A percentile compares a stretch with the other conserved stretches of the same genome.
These are phyloP conservation scores for Tenthredo notha DNA, from an alignment of 2,888 invertebrate species.

Conservation along the genomic window DNA sequence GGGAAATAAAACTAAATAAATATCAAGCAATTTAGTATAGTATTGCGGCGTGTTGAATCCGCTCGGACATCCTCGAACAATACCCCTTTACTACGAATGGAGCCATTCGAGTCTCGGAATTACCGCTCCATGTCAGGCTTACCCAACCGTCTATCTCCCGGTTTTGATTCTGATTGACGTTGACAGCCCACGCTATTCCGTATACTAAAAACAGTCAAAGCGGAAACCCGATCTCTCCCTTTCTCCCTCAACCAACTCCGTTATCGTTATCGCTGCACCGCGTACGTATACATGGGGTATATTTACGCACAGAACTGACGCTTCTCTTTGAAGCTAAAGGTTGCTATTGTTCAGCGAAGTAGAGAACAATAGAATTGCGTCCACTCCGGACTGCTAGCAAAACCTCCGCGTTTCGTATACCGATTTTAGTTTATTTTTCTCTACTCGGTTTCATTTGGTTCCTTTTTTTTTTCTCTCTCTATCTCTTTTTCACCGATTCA, in stretches of 20 bases:
- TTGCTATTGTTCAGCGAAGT: conserved; percentile 16
- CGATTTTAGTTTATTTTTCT: neutral
- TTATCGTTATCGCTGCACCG: conserved; percentile 40
- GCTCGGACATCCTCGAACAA: conserved; percentile 51
- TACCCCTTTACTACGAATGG: conserved; percentile 53
- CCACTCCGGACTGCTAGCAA: neutral
- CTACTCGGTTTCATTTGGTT: conserved; percentile 31
- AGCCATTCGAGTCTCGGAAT: conserved; percentile 66
- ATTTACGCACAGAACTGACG: neutral
- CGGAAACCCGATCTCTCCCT: conserved; percentile 17
- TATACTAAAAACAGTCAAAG: conserved; percentile 75
- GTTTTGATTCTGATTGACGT: conserved; percentile 70
- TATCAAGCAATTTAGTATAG: conserved; percentile 22
- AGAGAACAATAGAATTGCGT: neutral
- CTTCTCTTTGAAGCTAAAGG: conserved; percentile 41
- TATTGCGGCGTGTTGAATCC: neutral
- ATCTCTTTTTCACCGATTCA: conserved; percentile 62
- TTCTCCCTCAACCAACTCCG: neutral
- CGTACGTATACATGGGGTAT: neutral
- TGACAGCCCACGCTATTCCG: conserved; percentile 63
- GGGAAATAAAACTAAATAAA: conserved; percentile 58
- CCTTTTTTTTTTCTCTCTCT: conserved; percentile 57
- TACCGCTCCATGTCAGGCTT: conserved; percentile 69
- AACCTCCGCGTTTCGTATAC: conserved; percentile 28
- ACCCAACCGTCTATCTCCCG: neutral